A percentile compares a stretch with the other conserved stretches of the same genome.
Evolutionary conservation across 2,113 vertebrate genomes (phyloP).

Genomic region (Arizona elegans): DNA sequence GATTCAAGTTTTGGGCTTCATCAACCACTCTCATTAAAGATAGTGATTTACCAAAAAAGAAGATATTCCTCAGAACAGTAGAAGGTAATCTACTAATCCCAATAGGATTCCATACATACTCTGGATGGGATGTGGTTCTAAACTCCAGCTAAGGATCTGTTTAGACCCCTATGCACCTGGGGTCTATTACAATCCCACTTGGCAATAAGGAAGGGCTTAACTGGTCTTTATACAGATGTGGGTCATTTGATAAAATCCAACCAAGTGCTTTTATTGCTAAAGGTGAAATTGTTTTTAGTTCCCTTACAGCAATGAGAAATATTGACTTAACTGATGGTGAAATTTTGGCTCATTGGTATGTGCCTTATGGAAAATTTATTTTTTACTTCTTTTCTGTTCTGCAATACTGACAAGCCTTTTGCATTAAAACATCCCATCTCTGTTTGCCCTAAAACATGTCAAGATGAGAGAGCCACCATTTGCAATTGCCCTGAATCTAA

Average conservation of each 20-base stretch:
- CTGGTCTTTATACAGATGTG: not conserved
- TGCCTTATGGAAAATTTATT: not conserved
- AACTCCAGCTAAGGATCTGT: no score
- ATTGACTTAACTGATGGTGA: not conserved
- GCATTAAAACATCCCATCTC: not conserved
- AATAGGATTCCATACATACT: not conserved
- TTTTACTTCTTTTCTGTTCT: not conserved
- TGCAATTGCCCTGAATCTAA: not conserved
- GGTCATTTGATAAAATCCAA: not conserved
- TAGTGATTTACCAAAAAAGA: not conserved
- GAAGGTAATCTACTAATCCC: not conserved
- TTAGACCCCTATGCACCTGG: not conserved
- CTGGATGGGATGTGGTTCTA: no score
- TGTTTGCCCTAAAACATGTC: not conserved
- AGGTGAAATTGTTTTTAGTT: not conserved
- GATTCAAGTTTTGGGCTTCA: not conserved
- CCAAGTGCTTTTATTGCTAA: not conserved
- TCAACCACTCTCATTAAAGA: not conserved
- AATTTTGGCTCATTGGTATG: not conserved
- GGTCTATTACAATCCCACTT: not conserved
- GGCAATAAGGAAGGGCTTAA: not conserved
- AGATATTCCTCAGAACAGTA: not conserved
- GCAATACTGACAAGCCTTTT: not conserved
- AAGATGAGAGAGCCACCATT: not conserved
- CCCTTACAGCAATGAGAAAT: not conserved